phyloP scores from a whole-genome alignment of 1,140 invertebrate genomes.

The Probaryconus sp. region DNA sequence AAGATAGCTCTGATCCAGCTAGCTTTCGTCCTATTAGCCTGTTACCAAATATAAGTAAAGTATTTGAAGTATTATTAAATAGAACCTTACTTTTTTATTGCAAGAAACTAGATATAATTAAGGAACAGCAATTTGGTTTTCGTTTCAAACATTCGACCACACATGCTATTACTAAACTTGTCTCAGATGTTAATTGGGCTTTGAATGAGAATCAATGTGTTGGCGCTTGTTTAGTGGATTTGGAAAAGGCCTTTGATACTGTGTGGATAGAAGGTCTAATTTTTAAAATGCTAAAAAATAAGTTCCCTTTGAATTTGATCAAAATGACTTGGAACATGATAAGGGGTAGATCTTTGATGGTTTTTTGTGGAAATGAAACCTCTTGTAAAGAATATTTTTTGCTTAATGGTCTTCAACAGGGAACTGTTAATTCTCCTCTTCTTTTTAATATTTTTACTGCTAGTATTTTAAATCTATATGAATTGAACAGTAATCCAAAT shows the following conservation, averaged over 20 bases:
- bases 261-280: conserved; percentile 49
- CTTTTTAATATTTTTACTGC: too few species aligned
- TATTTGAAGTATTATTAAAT: conserved; percentile 49
- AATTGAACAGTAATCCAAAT: too few species aligned
- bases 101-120: conserved; percentile 50
- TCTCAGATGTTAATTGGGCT: background rate
- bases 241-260: conserved; percentile 61
- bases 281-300: conserved; percentile 41
- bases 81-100: background rate
- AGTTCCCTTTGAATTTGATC: background rate
- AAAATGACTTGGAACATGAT: conserved; percentile 6
- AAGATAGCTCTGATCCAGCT: background rate
- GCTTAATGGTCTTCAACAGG: conserved; percentile 12
- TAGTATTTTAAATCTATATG: too few species aligned
- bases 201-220: conserved; percentile 47
- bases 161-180: conserved; percentile 19
- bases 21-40: conserved; percentile 10
- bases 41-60: conserved; percentile 13
- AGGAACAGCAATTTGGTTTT: conserved; percentile 38
- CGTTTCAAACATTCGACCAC: conserved; percentile 9
- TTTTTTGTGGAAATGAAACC: background rate
- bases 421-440: conserved; percentile 16
- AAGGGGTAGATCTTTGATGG: background rate
- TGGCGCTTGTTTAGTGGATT: conserved; percentile 59
- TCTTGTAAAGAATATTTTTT: conserved; percentile 2